These are phyloP conservation scores for Mayetiola destructor DNA, from an alignment of 2,888 invertebrate species.

Conservation along the genomic window DNA sequence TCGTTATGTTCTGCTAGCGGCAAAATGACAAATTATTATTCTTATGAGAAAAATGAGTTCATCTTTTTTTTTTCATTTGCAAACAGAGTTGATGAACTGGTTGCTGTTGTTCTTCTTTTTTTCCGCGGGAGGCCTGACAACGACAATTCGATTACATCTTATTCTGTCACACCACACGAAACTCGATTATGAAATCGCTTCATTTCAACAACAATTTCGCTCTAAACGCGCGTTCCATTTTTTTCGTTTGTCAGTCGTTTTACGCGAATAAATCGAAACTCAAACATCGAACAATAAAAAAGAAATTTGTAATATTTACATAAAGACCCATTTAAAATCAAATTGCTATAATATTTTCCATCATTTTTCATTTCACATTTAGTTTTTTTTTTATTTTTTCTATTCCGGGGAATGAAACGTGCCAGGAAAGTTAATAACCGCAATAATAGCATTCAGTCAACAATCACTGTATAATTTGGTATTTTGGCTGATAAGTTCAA, in stretches of 20 bases:
- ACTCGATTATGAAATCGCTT: not conserved
- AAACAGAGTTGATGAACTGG: not conserved
- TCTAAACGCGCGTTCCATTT: not conserved
- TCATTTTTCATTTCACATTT: constrained; percentile 4
- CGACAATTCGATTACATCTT: not conserved
- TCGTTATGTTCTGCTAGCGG: not conserved
- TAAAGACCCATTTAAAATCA: constrained; percentile 13
- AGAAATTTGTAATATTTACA: constrained; percentile 12
- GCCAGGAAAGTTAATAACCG: constrained; percentile 9
- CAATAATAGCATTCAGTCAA: constrained; percentile 1
- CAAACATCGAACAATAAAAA: not conserved
- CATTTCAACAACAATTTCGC: not conserved
- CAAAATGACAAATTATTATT: constrained; percentile 14
- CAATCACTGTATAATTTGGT: too few relatives aligned
- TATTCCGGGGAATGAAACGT: not conserved
- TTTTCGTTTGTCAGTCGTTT: not conserved
- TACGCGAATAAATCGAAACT: not conserved
- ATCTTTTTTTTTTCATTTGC: not conserved
- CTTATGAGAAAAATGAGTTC: constrained; percentile 7
- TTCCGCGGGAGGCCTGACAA: not conserved
- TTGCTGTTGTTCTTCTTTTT: not conserved
- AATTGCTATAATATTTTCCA: constrained; percentile 13
- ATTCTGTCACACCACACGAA: not conserved
- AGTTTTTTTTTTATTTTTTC: not conserved
- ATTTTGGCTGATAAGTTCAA: too few relatives aligned